Conservation (phyloP, 2,888 invertebrate genomes). For the Argyresthia goedartella region DNA sequence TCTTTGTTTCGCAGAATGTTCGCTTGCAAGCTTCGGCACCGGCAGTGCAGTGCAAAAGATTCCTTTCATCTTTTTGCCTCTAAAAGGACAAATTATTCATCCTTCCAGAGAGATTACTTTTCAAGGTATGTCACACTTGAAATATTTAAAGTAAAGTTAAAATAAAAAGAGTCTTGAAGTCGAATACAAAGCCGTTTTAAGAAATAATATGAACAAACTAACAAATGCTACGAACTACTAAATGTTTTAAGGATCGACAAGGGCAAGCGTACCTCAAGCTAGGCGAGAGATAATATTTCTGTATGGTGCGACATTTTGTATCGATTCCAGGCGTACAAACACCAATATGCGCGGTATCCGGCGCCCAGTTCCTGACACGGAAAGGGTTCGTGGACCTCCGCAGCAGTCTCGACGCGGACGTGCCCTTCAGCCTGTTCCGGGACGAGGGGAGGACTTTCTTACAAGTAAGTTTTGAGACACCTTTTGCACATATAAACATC, state of each 20-base stretch:
- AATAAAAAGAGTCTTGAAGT: too few relatives aligned
- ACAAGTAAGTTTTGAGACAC: constrained; percentile 66
- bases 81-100: constrained; percentile 89
- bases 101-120: constrained; percentile 89
- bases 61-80: constrained; percentile 87
- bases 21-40: constrained; percentile 83
- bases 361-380: constrained; percentile 84
- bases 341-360: constrained; percentile 88
- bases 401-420: constrained; percentile 81
- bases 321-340: constrained; percentile 75
- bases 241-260: too few relatives aligned
- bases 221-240: too few relatives aligned
- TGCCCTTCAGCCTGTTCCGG: constrained; percentile 84
- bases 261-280: too few relatives aligned
- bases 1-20: constrained; percentile 75
- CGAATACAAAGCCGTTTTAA: too few relatives aligned
- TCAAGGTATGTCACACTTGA: constrained; percentile 66
- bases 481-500: too few relatives aligned
- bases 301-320: too few relatives aligned
- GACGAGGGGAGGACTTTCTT: constrained; percentile 87
- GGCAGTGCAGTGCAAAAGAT: constrained; percentile 80
- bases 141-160: too few relatives aligned
- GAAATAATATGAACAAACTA: too few relatives aligned
- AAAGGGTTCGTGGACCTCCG: constrained; percentile 85
- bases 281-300: too few relatives aligned